Evolutionary conservation across 2,888 invertebrate genomes (phyloP).

Genomic region (Synanthedon andrenaeformis): DNA sequence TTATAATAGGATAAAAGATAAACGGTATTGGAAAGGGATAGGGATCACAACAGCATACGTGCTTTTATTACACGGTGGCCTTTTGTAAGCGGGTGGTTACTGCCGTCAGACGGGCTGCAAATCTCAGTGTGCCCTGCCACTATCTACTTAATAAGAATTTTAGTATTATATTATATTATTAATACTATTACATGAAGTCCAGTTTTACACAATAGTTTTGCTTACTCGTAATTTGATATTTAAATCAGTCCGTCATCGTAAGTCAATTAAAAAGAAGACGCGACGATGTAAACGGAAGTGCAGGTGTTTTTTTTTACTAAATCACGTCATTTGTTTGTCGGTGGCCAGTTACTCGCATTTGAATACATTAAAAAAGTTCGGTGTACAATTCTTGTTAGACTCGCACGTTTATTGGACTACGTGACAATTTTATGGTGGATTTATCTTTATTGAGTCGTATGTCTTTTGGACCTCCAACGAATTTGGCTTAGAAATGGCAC

Average conservation of each 20-base stretch:
- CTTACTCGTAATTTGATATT: conserved; percentile 11
- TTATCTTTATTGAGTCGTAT: conserved; percentile 38
- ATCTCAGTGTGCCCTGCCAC: no score
- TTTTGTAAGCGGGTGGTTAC: no score
- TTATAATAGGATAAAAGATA: no score
- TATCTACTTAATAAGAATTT: no score
- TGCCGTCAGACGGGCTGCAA: no score
- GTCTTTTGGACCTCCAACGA: conserved; percentile 16
- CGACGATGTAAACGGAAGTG: conserved; percentile 26
- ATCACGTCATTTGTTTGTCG: conserved; percentile 29
- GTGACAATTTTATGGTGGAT: conserved; percentile 53
- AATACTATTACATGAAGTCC: no score
- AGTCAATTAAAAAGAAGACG: conserved; percentile 29
- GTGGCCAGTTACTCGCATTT: conserved; percentile 14
- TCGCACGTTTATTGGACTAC: conserved; percentile 17
- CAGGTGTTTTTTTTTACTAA: conserved; percentile 28
- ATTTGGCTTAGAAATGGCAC: background rate
- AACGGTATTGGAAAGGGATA: no score
- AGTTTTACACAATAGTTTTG: no score
- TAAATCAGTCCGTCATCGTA: conserved; percentile 21
- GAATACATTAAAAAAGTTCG: background rate
- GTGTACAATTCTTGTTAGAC: background rate
- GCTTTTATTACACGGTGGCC: no score
- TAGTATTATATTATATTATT: no score
- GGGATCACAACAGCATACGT: no score